Evolutionary conservation across 2,888 invertebrate species (phyloP), one percentile per base, ranked within the genome.

Genomic region (Operophtera brumata): DNA sequence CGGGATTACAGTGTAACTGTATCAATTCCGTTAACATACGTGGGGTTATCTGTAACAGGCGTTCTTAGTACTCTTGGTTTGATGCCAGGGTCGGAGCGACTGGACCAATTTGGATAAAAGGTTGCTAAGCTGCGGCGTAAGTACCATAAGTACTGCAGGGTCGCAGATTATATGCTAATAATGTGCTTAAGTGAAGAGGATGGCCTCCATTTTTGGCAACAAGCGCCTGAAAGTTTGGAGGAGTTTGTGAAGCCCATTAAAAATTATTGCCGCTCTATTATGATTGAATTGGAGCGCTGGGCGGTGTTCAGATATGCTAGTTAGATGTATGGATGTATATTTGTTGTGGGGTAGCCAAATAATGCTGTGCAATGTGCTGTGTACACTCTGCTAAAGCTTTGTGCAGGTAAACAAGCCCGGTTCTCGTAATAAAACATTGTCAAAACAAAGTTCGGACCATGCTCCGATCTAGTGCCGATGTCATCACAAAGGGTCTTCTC

Each of bases 71-170:
- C 26, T 47, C 47, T 64, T 66, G 66, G 64, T 63, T 39, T 45
- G 47, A 48, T 62, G 64, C 66, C 66, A 66, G 62, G 47, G 34
- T 40, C 26, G 37, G 47, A 59, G 50, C 51, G 51, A 47, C 44
- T 48, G 43, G 49, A 57, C 59, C 64, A 61, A 64, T 64, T 62
- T 62, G 56, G 56, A 39, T 66, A 60, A 66, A 64, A 64, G 61
- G 57, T 56, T 60, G 51, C 54, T 57, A 56, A 62, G 59, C 52
- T 47, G 50, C 34, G 39, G 30, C 52, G 34, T 35, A 30, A 56
- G 56, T 35, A 42, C 39, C 30, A 32, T 34, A 39, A 51, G 56
- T 58, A 61, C 58, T 51, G 39, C 52, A 55, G 53, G 54, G 62
- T 54, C 48, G 45, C 59, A 60, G 62, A 62, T 60, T 60, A 62